Evolutionary conservation across 2,888 invertebrate species (phyloP).

Genomic region (Melanostoma mellinum): DNA sequence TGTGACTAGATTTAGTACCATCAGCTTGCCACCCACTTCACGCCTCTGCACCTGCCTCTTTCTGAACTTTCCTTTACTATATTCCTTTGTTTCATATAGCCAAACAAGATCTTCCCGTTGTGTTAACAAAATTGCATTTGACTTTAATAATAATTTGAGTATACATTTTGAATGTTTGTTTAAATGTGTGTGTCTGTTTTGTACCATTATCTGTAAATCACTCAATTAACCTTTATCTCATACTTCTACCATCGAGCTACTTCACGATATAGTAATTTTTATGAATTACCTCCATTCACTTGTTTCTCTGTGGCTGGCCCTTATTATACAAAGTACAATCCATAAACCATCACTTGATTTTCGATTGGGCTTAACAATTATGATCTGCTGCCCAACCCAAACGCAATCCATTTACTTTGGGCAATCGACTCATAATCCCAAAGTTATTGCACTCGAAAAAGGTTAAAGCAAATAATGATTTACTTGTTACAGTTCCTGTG

Average conservation of each 20-base stretch:
- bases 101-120: no score
- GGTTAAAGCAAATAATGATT: conserved; percentile 66
- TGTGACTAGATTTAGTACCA: no score
- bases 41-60: no score
- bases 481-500: conserved; percentile 43
- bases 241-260: not conserved
- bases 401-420: conserved; percentile 15
- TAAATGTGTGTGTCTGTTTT: no score
- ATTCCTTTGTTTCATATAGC: no score
- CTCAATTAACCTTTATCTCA: conserved; percentile 10
- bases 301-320: conserved; percentile 44
- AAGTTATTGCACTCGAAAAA: conserved; percentile 48
- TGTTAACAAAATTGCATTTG: no score
- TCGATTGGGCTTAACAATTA: conserved; percentile 38
- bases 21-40: no score
- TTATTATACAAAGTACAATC: conserved; percentile 31
- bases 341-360: conserved; percentile 42
- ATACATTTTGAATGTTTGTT: no score
- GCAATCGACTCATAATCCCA: conserved; percentile 41
- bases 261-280: conserved; percentile 42
- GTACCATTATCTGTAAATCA: not conserved
- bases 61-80: no score
- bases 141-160: no score
- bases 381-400: conserved; percentile 30
- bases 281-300: conserved; percentile 53